A percentile compares a stretch with the other conserved stretches of the same genome.
Evolutionary conservation across 1,140 invertebrate genomes (phyloP).

Genomic region (Semibalanus balanoides): DNA sequence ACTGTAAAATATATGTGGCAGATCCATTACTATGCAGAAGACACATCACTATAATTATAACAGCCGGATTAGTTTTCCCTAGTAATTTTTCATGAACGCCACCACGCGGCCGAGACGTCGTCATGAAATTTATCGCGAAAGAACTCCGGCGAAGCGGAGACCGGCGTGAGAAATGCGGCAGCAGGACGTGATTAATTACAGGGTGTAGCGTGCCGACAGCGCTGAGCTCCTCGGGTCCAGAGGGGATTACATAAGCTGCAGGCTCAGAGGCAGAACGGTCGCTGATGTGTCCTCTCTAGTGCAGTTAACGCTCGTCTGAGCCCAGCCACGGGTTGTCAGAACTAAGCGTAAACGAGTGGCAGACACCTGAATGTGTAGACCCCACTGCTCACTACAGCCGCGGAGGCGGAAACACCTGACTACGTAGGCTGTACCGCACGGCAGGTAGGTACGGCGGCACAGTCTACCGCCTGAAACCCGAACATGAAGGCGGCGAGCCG

Average conservation of each 20-base stretch:
- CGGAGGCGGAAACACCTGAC: not conserved
- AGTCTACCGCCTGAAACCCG: not conserved
- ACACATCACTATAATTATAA: too few relatives aligned
- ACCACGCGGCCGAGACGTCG: too few relatives aligned
- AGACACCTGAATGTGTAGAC: too few relatives aligned
- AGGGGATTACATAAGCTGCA: not conserved
- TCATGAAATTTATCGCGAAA: not conserved
- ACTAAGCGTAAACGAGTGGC: too few relatives aligned
- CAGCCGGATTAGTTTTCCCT: too few relatives aligned
- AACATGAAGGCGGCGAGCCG: too few relatives aligned
- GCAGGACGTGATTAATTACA: not conserved
- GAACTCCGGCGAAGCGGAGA: not conserved
- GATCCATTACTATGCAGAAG: too few relatives aligned
- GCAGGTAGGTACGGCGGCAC: not conserved
- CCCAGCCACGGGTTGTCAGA: too few relatives aligned
- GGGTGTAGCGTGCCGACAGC: not conserved
- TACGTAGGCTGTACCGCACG: not conserved
- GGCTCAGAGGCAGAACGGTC: not conserved
- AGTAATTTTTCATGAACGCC: too few relatives aligned
- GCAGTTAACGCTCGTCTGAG: too few relatives aligned
- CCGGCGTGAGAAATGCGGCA: not conserved
- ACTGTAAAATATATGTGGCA: too few relatives aligned
- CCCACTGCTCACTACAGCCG: too few relatives aligned
- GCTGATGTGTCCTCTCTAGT: not conserved
- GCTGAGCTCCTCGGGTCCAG: not conserved